Base-by-base conservation (phyloP, 1,140 invertebrate species). In the Drepana arcuata region DNA sequence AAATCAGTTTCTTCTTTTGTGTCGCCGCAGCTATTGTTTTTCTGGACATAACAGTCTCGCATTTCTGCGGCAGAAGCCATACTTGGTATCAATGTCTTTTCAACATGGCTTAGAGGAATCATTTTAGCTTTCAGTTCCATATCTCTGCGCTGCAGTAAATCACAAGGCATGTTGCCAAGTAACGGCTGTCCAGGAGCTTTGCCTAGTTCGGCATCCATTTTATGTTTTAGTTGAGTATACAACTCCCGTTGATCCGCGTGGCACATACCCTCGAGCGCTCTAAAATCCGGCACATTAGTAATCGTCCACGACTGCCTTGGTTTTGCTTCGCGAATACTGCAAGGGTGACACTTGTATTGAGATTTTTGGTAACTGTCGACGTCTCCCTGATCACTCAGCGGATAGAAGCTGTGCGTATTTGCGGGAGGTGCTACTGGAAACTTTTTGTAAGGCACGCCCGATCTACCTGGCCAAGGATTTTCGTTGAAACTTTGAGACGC, bases 221-320 rank as follows among this genome's bases (percentile, higher is more conserved):
- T 79, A 42, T 77, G 69, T 47, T 79, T 79, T 12, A 82, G 34
- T 53, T 79, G 78, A 36, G 54, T 62, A 28, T 77, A 82, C 0
- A 78, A 14, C 44, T 82, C 74, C 25, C 73, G 48, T 35, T 79
- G 73, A 18, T 79, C 74, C 7, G 67, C 45, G 11, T 74, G 67
- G 35, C 71, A 79, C 45, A 77, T 64, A 11, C 55, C 57, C 56
- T 82, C 78, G 25, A 82, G 36, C 27, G 55, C 52, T 10, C 78
- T 39, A 48, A 72, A 75, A 42, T 82, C 78, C 14, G 70, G 52
- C 13, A 75, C 55, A 39, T 78, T 82, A 18, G 71, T 74, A 21
- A 82, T 82, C 9, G 78, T 82, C 78, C 78, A 82, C 16, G 78
- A 82, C 36, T 82, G 78, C 1, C 78, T 58, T 13, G 74, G 71